Base-by-base conservation (phyloP, 53 echinoderm and acorn worm genomes). In the Arbacia lixula region DNA sequence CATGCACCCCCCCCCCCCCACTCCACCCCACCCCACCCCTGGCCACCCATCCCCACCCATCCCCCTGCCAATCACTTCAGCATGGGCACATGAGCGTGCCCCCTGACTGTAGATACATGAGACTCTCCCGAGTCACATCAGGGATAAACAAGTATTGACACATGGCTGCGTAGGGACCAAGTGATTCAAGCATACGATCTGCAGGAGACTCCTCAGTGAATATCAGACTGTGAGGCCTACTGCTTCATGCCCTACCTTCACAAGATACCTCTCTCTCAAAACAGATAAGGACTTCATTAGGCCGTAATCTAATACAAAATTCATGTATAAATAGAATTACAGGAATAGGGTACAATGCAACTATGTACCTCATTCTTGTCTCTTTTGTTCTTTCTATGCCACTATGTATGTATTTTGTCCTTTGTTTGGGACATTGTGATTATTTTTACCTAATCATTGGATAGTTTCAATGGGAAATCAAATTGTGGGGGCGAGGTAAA, bases 81-180 rank as follows among this genome's bases (percentile, higher is more conserved):
- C 16, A 62, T 16, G 63, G 63, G 1, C 1, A 32, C 12, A 57
- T 27, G 2, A 8, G 33, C 8, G 66, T 37, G 36, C 38, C 36
- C 38, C 22, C 39, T 38, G 35, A 37, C 34, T 62, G 63, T 16
- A n/a, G n/a, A n/a, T 30, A 26, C 57, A 66, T 62, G 40, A 12
- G 30, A 26, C 30, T 12, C 46, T 72, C 49, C 72, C 49, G 27
- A 38, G 51, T 50, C 49, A 49, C 16, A 26, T 21, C 12, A 2
- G 40, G 72, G 49, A 72, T 46, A 72, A 72, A 72, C 72, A 72
- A 43, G 49, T 72, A 72, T 28, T 72, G 72, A 72, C 72, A 72
- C 17, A 72, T 49, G 50, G 30, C 29, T 72, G 41, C 72, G 30
- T 29, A 30, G 40, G 46, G 72, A 72, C 31, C 17, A 21, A 21